Evolutionary conservation across 2,888 invertebrate species (phyloP).

Genomic region (Polydrusus tereticollis): DNA sequence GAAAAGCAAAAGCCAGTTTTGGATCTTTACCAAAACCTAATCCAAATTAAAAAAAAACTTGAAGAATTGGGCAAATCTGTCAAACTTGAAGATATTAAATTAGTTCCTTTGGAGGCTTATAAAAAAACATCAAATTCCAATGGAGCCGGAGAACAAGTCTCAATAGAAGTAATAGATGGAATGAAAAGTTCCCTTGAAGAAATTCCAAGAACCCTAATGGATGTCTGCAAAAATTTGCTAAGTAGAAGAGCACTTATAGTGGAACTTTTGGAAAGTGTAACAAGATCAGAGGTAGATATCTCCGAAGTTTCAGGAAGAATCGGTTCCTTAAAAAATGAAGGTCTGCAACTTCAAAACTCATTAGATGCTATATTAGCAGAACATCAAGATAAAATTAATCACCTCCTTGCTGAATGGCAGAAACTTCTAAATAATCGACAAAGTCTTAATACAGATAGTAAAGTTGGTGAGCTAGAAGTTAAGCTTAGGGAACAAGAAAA

Average conservation of each 20-base stretch:
- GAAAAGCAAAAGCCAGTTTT: conserved; percentile 62
- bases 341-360: conserved; percentile 56
- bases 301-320: conserved; percentile 55
- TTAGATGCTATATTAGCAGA: conserved; percentile 58
- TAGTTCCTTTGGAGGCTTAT: conserved; percentile 49
- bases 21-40: conserved; percentile 61
- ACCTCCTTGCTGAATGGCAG: conserved; percentile 57
- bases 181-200: conserved; percentile 61
- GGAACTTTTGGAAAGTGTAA: conserved; percentile 58
- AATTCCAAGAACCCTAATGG: conserved; percentile 59
- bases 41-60: conserved; percentile 61
- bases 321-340: conserved; percentile 56
- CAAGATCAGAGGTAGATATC: conserved; percentile 55
- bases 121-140: not conserved
- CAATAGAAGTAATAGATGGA: conserved; percentile 42
- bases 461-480: conserved; percentile 55
- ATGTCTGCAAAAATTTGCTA: conserved; percentile 61
- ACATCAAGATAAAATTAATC: conserved; percentile 57
- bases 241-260: conserved; percentile 57
- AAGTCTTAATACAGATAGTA: conserved; percentile 35
- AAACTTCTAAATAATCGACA: conserved; percentile 54
- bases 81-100: conserved; percentile 58
- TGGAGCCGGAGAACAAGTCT: conserved; percentile 22
- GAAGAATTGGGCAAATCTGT: conserved; percentile 61
- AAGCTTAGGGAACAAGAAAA: conserved; percentile 57